Evolutionary conservation across 1,140 invertebrate species (phyloP).

Genomic region (Drosophila funebris): DNA sequence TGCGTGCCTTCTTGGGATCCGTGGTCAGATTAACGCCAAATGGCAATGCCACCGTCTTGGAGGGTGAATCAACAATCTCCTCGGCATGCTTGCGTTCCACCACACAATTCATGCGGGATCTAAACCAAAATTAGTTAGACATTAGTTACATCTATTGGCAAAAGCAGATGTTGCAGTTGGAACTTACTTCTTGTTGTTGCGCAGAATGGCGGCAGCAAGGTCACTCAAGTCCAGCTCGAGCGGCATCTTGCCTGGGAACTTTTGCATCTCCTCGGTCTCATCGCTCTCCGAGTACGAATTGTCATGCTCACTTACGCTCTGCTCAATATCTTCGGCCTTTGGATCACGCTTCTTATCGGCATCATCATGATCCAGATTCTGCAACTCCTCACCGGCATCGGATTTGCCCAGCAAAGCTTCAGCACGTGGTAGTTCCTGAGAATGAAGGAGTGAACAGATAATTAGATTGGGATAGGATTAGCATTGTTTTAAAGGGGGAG

Average conservation of each 20-base stretch:
- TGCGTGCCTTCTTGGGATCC: constrained; percentile 88
- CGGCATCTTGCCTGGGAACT: constrained; percentile 90
- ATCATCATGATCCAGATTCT: constrained; percentile 68
- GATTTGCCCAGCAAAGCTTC: constrained; percentile 77
- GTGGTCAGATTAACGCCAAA: constrained; percentile 89
- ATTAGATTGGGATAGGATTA: neutral
- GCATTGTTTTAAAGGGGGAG: no score
- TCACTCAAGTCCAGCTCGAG: constrained; percentile 92
- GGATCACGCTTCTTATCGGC: constrained; percentile 53
- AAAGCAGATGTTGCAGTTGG: no score
- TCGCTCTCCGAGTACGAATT: constrained; percentile 80
- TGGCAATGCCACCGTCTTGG: constrained; percentile 87
- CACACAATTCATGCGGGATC: constrained; percentile 93
- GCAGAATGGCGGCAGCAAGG: constrained; percentile 89
- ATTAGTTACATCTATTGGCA: no score
- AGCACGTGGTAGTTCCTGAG: constrained; percentile 79
- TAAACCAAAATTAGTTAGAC: constrained; percentile 25
- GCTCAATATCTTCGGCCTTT: constrained; percentile 44
- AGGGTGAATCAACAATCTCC: constrained; percentile 90
- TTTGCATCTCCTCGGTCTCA: constrained; percentile 85
- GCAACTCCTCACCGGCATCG: constrained; percentile 67
- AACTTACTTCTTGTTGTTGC: constrained; percentile 89
- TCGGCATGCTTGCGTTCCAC: constrained; percentile 93
- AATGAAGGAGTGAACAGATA: neutral
- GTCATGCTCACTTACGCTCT: constrained; percentile 55